Base-by-base conservation (phyloP, 30 jellyfish, hydroid and myxozoan genomes). In the Sanderia malayensis region DNA sequence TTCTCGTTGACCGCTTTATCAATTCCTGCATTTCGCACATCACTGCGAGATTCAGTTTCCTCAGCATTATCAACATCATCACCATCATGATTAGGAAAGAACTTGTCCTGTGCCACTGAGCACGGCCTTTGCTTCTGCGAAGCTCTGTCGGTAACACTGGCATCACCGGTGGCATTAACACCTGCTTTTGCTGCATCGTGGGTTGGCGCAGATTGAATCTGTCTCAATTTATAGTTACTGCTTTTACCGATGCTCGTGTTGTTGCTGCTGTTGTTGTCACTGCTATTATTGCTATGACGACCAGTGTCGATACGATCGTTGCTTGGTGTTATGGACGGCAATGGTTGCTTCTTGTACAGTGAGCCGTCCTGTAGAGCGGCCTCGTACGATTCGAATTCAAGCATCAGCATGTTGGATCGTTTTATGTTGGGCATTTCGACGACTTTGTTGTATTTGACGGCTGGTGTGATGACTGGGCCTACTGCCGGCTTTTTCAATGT, bases 321-420 rank as follows among this genome's bases (percentile, higher is more conserved):
- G 13, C 52, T 37, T 4, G 66, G 46, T 29, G 61, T 33, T 8
- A 76, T 61, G 4, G 80, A 61, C 0, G 87, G 80, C 30, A 68
- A 67, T 15, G 83, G 82, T n/a, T n/a, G n/a, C 76, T 52, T 61
- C 27, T 72, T 29, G 31, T 60, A 30, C 17, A 58, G 41, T 0
- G 77, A 52, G 45, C 77, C 83, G 34, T 79, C 58, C 66, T 52
- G 33, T 61, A 79, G 41, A 19, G 83, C 61, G n/a, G 91, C 91
- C 24, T 86, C 87, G 21, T 76, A 58, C 15, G 53, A 66, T 28
- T 73, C 84, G 31, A 72, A 73, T 44, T 86, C 96, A 11, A 78
- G 81, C 93, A 79, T 70, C 63, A 79, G 69, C 84, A 64, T 15
- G 47, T 86, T 79, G 29, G 74, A 67, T 61, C 86, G 61, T 44